Evolutionary conservation across 2,113 vertebrate genomes (phyloP).

Genomic region (Morphnarchus princeps): DNA sequence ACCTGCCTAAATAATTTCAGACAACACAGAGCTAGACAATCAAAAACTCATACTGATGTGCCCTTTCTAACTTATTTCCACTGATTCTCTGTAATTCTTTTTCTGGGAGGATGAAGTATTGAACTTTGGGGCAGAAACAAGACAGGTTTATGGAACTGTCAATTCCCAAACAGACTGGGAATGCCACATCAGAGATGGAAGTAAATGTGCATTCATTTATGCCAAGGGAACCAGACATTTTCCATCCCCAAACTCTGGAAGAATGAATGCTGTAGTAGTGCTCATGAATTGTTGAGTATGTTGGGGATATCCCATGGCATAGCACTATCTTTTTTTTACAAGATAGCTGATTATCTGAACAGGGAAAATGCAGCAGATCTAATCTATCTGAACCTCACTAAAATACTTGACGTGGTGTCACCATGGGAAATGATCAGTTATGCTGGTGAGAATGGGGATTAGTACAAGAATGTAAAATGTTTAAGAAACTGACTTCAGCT

Average conservation of each 20-base stretch:
- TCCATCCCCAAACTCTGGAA: background rate
- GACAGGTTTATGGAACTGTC: background rate
- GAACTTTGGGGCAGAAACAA: background rate
- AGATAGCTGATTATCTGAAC: background rate
- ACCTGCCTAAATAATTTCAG: background rate
- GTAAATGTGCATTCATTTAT: background rate
- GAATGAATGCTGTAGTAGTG: background rate
- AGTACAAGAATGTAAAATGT: slow-evolving; percentile 3
- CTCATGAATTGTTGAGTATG: background rate
- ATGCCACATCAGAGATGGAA: background rate
- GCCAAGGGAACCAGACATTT: background rate
- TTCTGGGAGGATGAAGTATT: background rate
- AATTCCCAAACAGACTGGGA: background rate
- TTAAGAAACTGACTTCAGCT: background rate
- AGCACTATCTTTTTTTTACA: background rate
- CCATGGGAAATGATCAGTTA: background rate
- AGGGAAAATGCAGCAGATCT: background rate
- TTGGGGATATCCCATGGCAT: background rate
- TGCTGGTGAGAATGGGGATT: background rate
- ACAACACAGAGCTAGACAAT: background rate
- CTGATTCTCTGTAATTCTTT: background rate
- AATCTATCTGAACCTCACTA: background rate
- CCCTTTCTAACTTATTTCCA: background rate
- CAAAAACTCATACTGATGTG: background rate
- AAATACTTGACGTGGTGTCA: background rate